Percentiles rank a stretch among this genome's conserved stretches.
phyloP scores from a whole-genome alignment of 2,113 vertebrate species.

The Calidris pugnax region DNA sequence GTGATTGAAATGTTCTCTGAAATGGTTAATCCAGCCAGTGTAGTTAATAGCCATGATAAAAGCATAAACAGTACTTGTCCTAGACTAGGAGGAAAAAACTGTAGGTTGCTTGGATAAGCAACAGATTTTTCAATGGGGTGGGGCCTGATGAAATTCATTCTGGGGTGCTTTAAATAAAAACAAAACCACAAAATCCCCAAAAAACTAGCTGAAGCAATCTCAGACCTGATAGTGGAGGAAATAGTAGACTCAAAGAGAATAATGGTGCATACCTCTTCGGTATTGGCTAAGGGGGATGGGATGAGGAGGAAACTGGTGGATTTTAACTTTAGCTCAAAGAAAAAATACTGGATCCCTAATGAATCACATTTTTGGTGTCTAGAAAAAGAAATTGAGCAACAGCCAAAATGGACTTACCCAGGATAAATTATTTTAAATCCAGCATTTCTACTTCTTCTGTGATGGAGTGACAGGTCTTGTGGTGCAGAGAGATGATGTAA shows the following conservation, averaged over 20 bases:
- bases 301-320: not conserved
- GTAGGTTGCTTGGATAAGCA: not conserved
- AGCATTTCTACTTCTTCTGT: not conserved
- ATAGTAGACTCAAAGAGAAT: not conserved
- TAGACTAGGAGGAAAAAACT: not conserved
- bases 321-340: conserved; percentile 15
- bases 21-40: not conserved
- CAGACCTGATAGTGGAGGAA: not conserved
- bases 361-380: not conserved
- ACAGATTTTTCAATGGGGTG: not conserved
- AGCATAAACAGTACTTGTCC: not conserved
- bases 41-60: not conserved
- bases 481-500: not conserved
- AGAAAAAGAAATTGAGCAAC: not conserved
- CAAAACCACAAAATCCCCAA: not conserved
- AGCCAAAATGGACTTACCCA: not conserved
- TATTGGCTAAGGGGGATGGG: not conserved
- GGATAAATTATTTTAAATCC: not conserved
- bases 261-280: not conserved
- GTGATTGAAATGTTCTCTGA: not conserved
- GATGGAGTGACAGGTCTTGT: not conserved
- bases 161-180: not conserved
- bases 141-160: not conserved
- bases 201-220: not conserved
- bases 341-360: not conserved